Conservation (phyloP, 1,140 invertebrate species). For the silkworm (Bombyx mori) region DNA sequence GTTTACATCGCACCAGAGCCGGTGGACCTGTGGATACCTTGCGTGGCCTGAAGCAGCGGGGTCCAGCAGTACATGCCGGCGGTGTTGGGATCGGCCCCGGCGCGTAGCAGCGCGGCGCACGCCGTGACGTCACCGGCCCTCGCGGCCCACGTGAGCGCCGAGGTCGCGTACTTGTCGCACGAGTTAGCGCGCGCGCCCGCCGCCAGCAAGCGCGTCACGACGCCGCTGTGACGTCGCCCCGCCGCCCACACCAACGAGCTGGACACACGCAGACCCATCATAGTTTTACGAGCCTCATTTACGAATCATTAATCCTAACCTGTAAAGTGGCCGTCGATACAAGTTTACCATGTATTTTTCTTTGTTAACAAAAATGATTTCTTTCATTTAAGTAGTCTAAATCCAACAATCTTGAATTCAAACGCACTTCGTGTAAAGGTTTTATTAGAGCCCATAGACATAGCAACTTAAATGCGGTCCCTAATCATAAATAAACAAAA, state of each 20-base stretch:
- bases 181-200: conserved; percentile 93
- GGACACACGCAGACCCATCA: conserved; percentile 1
- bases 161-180: conserved; percentile 97
- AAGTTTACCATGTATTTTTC: no score
- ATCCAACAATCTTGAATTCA: no score
- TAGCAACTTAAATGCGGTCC: no score
- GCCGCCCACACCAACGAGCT: conserved; percentile 93
- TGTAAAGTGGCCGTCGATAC: no score
- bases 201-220: conserved; percentile 85
- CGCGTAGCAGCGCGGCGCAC: conserved; percentile 85
- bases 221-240: conserved; percentile 89
- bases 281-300: no score
- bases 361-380: no score
- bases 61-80: conserved; percentile 94
- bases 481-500: no score
- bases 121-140: conserved; percentile 92
- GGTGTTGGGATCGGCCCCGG: conserved; percentile 76
- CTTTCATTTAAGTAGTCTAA: no score
- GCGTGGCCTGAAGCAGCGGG: conserved; percentile 88
- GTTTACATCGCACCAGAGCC: background rate
- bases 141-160: conserved; percentile 95
- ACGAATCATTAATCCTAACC: no score
- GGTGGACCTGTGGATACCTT: conserved; percentile 58
- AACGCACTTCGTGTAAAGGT: no score
- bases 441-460: no score